These are phyloP conservation scores for Bombyx huttoni DNA, from an alignment of 2,888 invertebrate genomes.

Conservation along the genomic window DNA sequence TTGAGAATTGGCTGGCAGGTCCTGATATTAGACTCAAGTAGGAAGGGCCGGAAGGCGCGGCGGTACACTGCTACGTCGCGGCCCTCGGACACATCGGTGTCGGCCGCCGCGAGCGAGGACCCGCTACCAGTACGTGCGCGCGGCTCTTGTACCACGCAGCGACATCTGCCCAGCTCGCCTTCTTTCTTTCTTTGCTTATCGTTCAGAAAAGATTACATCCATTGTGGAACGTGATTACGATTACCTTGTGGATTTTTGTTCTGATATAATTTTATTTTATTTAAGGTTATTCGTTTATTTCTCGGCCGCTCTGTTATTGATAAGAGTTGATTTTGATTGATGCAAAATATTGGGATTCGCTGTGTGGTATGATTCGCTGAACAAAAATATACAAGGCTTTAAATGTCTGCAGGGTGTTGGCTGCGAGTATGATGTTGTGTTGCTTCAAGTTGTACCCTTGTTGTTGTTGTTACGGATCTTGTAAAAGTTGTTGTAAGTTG, in stretches of 20 bases:
- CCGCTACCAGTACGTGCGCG: slow-evolving; percentile 62
- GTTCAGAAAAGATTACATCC: not conserved
- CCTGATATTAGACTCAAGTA: slow-evolving; percentile 70
- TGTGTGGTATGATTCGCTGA: slow-evolving; percentile 52
- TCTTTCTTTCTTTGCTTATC: slow-evolving; percentile 11
- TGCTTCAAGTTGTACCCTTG: slow-evolving; percentile 23
- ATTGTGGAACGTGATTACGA: slow-evolving; percentile 1
- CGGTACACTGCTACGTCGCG: slow-evolving; percentile 63
- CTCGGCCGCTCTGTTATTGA: not conserved
- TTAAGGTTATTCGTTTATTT: not conserved
- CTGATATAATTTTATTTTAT: slow-evolving; percentile 3
- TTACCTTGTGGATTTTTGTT: not conserved
- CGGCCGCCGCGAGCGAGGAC: slow-evolving; percentile 65
- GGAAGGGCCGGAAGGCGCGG: slow-evolving; percentile 42
- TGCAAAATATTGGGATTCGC: slow-evolving; percentile 21
- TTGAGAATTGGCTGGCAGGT: slow-evolving; percentile 63
- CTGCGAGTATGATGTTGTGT: slow-evolving; percentile 35
- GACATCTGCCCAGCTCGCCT: slow-evolving; percentile 23
- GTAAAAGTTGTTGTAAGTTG: not conserved
- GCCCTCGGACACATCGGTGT: slow-evolving; percentile 63
- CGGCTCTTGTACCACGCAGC: slow-evolving; percentile 51
- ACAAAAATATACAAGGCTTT: slow-evolving; percentile 44
- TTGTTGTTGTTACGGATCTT: slow-evolving; percentile 7
- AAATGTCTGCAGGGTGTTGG: slow-evolving; percentile 71
- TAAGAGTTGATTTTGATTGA: not conserved